Conservation (phyloP, 2,888 invertebrate genomes). For the Orthosia cruda region DNA sequence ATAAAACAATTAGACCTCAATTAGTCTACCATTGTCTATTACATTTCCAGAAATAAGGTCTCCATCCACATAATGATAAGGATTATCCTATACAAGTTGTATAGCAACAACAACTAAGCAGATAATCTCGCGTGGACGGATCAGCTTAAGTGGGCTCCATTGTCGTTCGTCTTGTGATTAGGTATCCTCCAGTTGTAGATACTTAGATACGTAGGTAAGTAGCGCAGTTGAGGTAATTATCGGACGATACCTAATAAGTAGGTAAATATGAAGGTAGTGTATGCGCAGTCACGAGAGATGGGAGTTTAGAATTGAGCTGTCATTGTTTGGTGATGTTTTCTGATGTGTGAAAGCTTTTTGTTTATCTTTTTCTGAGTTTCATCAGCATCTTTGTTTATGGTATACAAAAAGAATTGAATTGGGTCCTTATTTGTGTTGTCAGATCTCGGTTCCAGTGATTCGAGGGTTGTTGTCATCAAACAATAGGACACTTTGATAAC, state of each 20-base stretch:
- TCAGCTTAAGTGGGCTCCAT: constrained; percentile 73
- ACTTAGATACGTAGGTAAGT: constrained; percentile 1
- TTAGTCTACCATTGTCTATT: constrained; percentile 26
- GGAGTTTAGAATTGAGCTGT: neutral
- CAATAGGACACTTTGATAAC: too few species aligned
- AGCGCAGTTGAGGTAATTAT: constrained; percentile 56
- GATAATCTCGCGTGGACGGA: constrained; percentile 74
- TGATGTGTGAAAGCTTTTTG: neutral
- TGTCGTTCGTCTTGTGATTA: constrained; percentile 76
- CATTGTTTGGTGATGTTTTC: neutral
- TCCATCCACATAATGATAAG: constrained; percentile 47
- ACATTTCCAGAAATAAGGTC: constrained; percentile 36
- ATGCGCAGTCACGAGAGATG: neutral
- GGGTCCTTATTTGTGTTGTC: too few species aligned
- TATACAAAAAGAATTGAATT: too few species aligned
- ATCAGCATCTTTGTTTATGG: neutral
- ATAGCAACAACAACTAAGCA: constrained; percentile 46
- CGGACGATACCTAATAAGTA: constrained; percentile 32
- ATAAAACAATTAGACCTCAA: constrained; percentile 33
- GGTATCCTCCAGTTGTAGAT: constrained; percentile 41
- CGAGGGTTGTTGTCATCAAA: too few species aligned
- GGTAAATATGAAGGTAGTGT: neutral
- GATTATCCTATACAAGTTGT: constrained; percentile 56
- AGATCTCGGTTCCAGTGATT: too few species aligned
- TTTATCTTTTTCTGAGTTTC: neutral